Percentiles rank a stretch among this genome's conserved stretches.
Evolutionary conservation across 2,888 invertebrate genomes (phyloP).

Genomic region (Celastrina argiolus): DNA sequence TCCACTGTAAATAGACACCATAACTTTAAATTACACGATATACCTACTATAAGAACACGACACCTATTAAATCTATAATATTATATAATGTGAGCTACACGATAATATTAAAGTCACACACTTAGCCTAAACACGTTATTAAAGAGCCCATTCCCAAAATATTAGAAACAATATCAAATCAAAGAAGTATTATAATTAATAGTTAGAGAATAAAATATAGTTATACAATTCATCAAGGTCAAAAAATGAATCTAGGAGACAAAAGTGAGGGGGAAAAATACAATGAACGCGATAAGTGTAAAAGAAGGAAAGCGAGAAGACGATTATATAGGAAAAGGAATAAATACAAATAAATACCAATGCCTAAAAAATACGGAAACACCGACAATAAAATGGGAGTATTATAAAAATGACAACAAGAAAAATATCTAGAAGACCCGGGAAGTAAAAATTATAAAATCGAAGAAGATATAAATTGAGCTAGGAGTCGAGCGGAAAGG

Average conservation of each 20-base stretch:
- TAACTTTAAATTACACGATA: background rate
- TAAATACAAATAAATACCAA: no score
- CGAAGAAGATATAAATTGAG: no score
- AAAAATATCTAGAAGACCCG: no score
- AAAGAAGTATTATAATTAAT: background rate
- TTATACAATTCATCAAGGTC: no score
- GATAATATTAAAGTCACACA: slow-evolving; percentile 5
- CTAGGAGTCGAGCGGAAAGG: no score
- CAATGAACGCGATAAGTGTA: no score
- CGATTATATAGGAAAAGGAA: background rate
- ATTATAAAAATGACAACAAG: no score
- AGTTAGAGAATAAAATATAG: no score
- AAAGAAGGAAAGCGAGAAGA: background rate
- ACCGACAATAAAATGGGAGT: background rate
- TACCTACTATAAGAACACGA: background rate
- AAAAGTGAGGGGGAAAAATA: no score
- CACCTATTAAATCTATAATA: background rate
- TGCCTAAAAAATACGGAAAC: no score
- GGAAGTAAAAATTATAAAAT: no score
- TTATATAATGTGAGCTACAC: slow-evolving; percentile 1
- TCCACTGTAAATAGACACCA: slow-evolving; percentile 10
- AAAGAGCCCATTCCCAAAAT: background rate
- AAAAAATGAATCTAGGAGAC: no score
- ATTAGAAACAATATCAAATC: background rate
- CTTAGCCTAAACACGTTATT: slow-evolving; percentile 3